Evolutionary conservation across 2,888 invertebrate genomes (phyloP).

Genomic region (Plebejus anna): DNA sequence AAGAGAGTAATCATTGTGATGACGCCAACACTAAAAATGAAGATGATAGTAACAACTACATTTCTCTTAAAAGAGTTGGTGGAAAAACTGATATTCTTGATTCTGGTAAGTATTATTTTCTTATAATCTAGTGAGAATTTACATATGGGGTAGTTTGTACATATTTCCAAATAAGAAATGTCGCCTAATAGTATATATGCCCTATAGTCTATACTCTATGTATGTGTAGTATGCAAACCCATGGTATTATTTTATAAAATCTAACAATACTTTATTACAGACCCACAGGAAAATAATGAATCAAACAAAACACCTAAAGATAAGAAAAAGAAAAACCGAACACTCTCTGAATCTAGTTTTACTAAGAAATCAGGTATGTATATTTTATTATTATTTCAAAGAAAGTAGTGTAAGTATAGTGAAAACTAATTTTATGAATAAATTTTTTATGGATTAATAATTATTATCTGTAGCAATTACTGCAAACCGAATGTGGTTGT

Average conservation of each 20-base stretch:
- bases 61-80: conserved; percentile 55
- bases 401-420: too few relatives aligned
- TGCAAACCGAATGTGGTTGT: too few relatives aligned
- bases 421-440: too few relatives aligned
- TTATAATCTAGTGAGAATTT: background rate
- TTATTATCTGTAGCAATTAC: too few relatives aligned
- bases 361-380: background rate
- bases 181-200: too few relatives aligned
- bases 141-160: too few relatives aligned
- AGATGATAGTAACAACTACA: conserved; percentile 44
- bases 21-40: conserved; percentile 37
- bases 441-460: too few relatives aligned
- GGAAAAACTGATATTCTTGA: conserved; percentile 55
- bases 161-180: too few relatives aligned
- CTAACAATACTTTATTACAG: background rate
- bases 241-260: background rate
- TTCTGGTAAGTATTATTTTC: conserved; percentile 43
- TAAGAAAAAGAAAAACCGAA: conserved; percentile 21
- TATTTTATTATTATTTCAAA: background rate
- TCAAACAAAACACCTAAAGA: conserved; percentile 16
- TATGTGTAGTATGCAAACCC: too few relatives aligned
- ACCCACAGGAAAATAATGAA: background rate
- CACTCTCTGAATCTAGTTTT: background rate
- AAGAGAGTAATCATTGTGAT: conserved; percentile 59
- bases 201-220: too few relatives aligned